Evolutionary conservation across 2,797 vertebrate genomes (phyloP).

Genomic region (Alca torda): DNA sequence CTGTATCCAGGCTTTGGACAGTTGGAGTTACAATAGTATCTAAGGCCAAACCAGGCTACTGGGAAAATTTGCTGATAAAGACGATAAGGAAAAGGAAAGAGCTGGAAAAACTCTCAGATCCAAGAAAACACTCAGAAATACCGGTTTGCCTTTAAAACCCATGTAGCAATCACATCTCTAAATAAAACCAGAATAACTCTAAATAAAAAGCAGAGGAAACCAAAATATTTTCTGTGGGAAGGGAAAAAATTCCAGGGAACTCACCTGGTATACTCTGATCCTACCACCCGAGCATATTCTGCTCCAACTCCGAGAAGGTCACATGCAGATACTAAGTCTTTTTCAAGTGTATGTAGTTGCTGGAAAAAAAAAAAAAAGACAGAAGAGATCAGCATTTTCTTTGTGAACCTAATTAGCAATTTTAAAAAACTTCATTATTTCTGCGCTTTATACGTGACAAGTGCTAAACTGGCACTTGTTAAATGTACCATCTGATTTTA

Average conservation of each 20-base stretch:
- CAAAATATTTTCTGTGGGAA: neutral
- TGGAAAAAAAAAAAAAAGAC: conserved; percentile 30
- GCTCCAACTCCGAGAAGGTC: conserved; percentile 96
- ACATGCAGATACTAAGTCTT: conserved; percentile 96
- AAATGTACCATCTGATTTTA: neutral
- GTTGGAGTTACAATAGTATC: neutral
- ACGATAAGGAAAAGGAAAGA: neutral
- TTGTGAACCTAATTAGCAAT: rapidly evolving
- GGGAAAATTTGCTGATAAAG: neutral
- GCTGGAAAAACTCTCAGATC: neutral
- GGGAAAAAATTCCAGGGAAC: rapidly evolving
- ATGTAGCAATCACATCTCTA: rapidly evolving
- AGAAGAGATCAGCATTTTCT: neutral
- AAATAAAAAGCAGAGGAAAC: rapidly evolving
- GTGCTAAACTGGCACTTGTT: neutral
- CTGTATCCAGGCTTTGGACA: neutral
- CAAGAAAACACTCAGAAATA: neutral
- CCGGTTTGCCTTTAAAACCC: neutral
- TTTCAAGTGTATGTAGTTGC: conserved; percentile 99
- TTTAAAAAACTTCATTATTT: rapidly evolving
- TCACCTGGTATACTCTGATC: conserved; percentile 97
- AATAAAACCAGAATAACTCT: neutral
- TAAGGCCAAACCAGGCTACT: neutral
- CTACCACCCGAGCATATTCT: conserved; percentile 94
- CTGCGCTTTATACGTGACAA: neutral